Conservation (phyloP, 2,113 vertebrate species). For the Dipodomys spectabilis region DNA sequence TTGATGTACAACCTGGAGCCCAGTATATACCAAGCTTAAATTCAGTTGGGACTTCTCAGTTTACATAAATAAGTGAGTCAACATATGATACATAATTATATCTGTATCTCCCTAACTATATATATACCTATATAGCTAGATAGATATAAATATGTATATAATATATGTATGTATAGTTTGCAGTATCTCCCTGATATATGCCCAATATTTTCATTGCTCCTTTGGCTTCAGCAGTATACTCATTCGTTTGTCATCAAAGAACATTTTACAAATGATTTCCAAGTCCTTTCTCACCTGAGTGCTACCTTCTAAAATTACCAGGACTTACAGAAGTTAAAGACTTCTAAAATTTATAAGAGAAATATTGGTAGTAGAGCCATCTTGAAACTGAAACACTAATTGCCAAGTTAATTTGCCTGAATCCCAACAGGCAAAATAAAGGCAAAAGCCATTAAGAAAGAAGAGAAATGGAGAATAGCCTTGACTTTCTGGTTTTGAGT, state of each 20-base stretch:
- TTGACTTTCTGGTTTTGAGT: background rate
- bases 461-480: background rate
- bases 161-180: background rate
- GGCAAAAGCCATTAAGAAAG: background rate
- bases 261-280: background rate
- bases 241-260: background rate
- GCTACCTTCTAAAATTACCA: conserved; percentile 10
- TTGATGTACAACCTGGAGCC: background rate
- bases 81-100: too few species aligned
- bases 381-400: background rate
- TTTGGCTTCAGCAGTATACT: background rate
- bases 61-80: background rate
- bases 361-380: background rate
- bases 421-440: conserved; percentile 10
- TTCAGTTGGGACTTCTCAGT: background rate
- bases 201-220: background rate
- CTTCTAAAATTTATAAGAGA: conserved; percentile 9
- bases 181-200: background rate
- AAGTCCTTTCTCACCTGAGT: background rate
- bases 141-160: too few species aligned
- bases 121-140: too few species aligned
- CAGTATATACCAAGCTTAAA: background rate
- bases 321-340: background rate
- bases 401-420: background rate
- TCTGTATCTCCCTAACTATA: too few species aligned